Evolutionary conservation across 2,888 invertebrate species (phyloP), one percentile per base, ranked within the genome.

Genomic region (Andrena camellia): DNA sequence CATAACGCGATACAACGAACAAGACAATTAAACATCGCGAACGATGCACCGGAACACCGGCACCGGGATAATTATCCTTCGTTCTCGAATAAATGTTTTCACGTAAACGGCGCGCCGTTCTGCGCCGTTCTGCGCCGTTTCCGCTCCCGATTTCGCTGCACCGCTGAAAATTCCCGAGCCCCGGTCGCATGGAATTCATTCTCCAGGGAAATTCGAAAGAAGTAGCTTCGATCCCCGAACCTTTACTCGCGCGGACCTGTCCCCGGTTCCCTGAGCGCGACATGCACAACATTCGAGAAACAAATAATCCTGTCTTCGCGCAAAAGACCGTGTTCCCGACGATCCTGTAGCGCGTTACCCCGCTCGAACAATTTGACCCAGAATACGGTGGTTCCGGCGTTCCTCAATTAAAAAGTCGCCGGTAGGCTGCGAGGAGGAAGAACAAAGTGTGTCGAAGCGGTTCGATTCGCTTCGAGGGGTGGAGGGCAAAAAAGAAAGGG

Each of bases 11-110:
- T 69, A 74, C 79, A 60, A 7, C 67, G 71, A 70, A 71, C 64
- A 69, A 75, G 72, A 77, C 75, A 78, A 86, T 86, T 86, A 85
- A 86, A 75, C 85, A 74, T 79, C 60, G 75, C 67, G 48, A 59
- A 67, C 71, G 72, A 81, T 54, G 67, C 54, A 35, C 31, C 71
- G 76, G 57, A 81, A 82, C 42, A 59, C 29, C 76, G 31, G 26
- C 57, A n/a, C 52, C 48, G 66, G 62, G 82, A 76, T 83, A 82
- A 83, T 83, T 82, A 68, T 54, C 83, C 59, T 74, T 68, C 67
- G 42, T 83, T 60, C 50, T 59, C 64, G 74, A 67, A 70, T 64
- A 67, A 74, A 82, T 66, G 71, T 76, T 60, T 64, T 60, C 71
- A 59, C 10, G 64, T 35, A 50, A 73, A 71, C 67, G 63, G 23